Percentiles rank a stretch among this genome's conserved stretches.
phyloP scores from a whole-genome alignment of 2,888 invertebrate genomes.

The Ramazzottius varieornatus region DNA sequence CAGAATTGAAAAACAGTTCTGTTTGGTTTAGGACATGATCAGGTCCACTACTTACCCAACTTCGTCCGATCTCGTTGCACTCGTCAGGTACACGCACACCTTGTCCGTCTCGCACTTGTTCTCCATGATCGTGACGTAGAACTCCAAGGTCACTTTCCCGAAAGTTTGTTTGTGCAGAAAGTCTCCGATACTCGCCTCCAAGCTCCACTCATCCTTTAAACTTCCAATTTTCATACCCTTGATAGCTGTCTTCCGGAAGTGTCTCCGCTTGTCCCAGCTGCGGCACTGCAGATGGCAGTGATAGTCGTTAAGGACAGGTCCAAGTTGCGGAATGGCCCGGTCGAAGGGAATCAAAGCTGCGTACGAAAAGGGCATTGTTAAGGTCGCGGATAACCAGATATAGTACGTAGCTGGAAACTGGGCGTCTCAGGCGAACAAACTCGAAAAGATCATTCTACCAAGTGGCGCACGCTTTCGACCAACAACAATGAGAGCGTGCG shows the following conservation, averaged over 20 bases:
- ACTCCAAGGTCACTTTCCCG: neutral
- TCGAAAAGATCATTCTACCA: no score
- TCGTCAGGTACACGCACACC: neutral
- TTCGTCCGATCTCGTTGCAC: neutral
- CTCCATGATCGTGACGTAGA: neutral
- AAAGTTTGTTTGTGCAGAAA: neutral
- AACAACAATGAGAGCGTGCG: no score
- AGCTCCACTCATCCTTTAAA: neutral
- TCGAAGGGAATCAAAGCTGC: neutral
- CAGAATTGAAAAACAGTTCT: no score
- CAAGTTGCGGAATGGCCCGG: neutral
- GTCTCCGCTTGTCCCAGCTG: neutral
- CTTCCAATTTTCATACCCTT: neutral
- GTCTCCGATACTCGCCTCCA: neutral
- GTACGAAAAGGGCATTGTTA: no score
- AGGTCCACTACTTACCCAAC: neutral
- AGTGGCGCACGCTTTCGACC: no score
- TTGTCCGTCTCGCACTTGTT: neutral
- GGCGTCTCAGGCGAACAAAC: no score
- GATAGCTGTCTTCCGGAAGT: neutral
- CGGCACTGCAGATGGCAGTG: neutral
- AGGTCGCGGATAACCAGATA: no score
- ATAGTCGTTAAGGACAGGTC: neutral
- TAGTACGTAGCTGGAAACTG: no score
- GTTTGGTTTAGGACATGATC: neutral